Base-by-base conservation (phyloP, 2,888 invertebrate species). In the Metallyticus violacea region DNA sequence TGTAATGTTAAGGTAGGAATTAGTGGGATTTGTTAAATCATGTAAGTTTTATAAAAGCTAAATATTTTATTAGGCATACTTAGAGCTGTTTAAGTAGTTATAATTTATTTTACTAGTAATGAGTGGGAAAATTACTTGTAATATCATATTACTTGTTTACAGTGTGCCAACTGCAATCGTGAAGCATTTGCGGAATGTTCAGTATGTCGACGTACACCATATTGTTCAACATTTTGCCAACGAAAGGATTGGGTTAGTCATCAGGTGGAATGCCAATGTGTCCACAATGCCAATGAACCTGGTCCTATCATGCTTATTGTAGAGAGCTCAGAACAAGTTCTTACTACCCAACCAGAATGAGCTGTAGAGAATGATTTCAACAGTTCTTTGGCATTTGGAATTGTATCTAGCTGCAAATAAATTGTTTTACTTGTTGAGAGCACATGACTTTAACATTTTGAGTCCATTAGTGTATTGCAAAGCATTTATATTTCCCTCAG, bases 161-260 rank as follows among this genome's bases (percentile, higher is more conserved):
- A 97, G 97, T 97, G 97, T 92, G 97, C 97, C 85, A 97, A 97
- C 91, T 97, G 97, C 91, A 97, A 97, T 91, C 94, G 97, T 88
- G 97, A 97, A 91, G 97, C 97, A 9, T 94, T 96, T 84, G 97
- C 97, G 0, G 97, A 97, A 91, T 97, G 97, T 91, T 97, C 97
- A 0, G 92, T 97, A 78, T 97, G 97, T 90, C 94, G 97, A 85
- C 94, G 96, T 88, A 97, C 97, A 22, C 97, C 97, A 9, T 97
- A 97, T 91, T 97, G 97, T 91, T 97, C 97, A 7, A 96, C 96
- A 3, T 97, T 97, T 92, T 97, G 97, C 91, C 97, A 97, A 92
- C 95, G 97, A 89, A 97, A 97, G 91, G 97, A 97, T 92, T 97
- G 97, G 97, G 95, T 95, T 25, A 94, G 96, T 77, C 97, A 96